phyloP scores from a whole-genome alignment of 2,113 vertebrate genomes.

The Theropithecus gelada region DNA sequence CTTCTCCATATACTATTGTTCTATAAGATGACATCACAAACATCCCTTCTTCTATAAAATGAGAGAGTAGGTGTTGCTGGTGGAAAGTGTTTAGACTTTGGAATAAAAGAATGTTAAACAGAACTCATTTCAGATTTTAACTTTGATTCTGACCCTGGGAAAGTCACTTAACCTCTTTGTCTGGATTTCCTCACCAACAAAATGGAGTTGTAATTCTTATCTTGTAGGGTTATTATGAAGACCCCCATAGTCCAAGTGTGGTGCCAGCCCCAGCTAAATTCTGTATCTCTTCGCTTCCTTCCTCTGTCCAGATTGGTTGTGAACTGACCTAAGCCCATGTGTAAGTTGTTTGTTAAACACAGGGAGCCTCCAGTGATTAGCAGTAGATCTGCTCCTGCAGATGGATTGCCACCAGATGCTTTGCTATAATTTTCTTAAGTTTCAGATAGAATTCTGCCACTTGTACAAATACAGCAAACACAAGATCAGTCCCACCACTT shows the following conservation, averaged over 20 bases:
- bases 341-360: not conserved
- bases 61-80: not conserved
- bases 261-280: not conserved
- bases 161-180: constrained; percentile 20
- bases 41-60: not conserved
- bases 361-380: not conserved
- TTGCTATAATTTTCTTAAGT: not conserved
- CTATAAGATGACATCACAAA: not conserved
- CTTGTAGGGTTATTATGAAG: not conserved
- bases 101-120: not conserved
- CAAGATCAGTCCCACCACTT: not conserved
- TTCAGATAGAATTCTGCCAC: constrained; percentile 15
- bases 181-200: constrained; percentile 18
- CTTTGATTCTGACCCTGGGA: not conserved
- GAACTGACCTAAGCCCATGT: not conserved
- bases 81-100: not conserved
- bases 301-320: not conserved
- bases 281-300: not conserved
- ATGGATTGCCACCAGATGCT: not conserved
- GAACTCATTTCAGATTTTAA: not conserved
- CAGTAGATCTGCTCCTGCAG: not conserved
- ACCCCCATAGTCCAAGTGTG: not conserved
- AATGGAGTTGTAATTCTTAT: constrained; percentile 4
- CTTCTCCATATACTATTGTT: not conserved
- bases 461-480: not conserved